A percentile compares a stretch with the other conserved stretches of the same genome.
Conservation (phyloP, 64 coral and sea anemone species). For the Porites australiensis region DNA sequence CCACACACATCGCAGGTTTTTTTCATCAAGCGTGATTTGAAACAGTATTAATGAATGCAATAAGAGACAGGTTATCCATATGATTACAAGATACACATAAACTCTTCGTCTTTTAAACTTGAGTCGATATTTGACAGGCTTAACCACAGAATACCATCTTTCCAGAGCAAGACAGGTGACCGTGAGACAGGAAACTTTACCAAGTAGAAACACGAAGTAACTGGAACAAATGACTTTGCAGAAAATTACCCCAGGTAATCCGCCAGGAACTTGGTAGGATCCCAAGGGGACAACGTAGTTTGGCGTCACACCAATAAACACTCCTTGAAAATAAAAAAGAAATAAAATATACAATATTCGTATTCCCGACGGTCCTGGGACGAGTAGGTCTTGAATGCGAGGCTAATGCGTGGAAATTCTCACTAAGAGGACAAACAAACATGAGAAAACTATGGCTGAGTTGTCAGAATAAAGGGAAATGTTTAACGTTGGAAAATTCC, state of each 20-base stretch:
- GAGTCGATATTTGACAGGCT: conserved; percentile 68
- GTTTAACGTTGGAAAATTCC: too few species aligned
- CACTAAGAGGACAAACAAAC: too few species aligned
- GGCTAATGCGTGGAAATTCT: too few species aligned
- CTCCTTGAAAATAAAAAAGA: not conserved
- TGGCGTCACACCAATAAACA: conserved; percentile 14
- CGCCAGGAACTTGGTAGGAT: not conserved
- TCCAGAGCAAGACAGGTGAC: conserved; percentile 79
- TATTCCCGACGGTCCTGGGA: too few species aligned
- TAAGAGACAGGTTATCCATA: conserved; percentile 47
- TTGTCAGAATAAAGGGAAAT: too few species aligned
- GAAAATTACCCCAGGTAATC: not conserved
- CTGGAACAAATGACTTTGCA: conserved; percentile 25
- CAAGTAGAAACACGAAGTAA: conserved; percentile 77
- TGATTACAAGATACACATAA: conserved; percentile 44
- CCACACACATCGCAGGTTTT: conserved; percentile 38
- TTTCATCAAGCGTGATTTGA: conserved; percentile 29
- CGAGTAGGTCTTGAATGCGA: too few species aligned
- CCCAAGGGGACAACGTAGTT: not conserved
- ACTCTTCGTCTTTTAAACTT: conserved; percentile 46
- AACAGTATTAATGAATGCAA: not conserved
- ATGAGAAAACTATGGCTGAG: too few species aligned
- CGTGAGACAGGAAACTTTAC: conserved; percentile 55
- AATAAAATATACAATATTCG: not conserved
- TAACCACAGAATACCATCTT: conserved; percentile 84